Evolutionary conservation across 2,797 vertebrate species (phyloP).

Genomic region (Setipinna tenuifilis): DNA sequence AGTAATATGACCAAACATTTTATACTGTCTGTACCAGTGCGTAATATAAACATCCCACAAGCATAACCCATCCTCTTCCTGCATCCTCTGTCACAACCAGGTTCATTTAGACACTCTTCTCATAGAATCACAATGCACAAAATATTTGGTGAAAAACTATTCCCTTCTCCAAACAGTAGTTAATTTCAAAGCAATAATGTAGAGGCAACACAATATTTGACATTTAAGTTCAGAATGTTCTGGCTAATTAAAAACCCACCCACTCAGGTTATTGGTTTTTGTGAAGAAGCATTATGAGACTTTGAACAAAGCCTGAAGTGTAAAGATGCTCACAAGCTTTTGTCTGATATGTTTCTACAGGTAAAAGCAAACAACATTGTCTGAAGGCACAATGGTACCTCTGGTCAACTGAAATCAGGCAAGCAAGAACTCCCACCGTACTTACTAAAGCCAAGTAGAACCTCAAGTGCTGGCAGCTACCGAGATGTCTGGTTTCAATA

Average conservation of each 20-base stretch:
- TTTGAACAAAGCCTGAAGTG: background rate
- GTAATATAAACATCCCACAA: background rate
- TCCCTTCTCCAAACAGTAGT: background rate
- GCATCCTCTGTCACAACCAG: background rate
- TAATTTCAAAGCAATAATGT: background rate
- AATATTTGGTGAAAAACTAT: background rate
- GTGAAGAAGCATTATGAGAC: background rate
- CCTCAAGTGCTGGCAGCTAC: background rate
- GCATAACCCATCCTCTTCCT: no score
- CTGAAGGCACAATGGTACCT: background rate
- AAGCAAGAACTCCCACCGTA: background rate
- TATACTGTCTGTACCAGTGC: background rate
- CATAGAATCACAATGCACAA: no score
- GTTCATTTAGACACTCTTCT: background rate
- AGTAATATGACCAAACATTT: background rate
- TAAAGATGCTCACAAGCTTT: background rate
- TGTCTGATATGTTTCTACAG: background rate
- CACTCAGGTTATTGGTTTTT: background rate
- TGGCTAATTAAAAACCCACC: background rate
- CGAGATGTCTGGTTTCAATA: constrained; percentile 49
- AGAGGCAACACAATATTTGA: background rate
- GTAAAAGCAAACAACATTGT: background rate
- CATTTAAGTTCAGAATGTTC: background rate
- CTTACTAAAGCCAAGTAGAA: background rate
- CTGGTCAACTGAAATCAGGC: background rate